A percentile compares a stretch with the other conserved stretches of the same genome.
These are phyloP conservation scores for Zaprionus africanus DNA, from an alignment of 1,140 invertebrate genomes.

Conservation along the genomic window DNA sequence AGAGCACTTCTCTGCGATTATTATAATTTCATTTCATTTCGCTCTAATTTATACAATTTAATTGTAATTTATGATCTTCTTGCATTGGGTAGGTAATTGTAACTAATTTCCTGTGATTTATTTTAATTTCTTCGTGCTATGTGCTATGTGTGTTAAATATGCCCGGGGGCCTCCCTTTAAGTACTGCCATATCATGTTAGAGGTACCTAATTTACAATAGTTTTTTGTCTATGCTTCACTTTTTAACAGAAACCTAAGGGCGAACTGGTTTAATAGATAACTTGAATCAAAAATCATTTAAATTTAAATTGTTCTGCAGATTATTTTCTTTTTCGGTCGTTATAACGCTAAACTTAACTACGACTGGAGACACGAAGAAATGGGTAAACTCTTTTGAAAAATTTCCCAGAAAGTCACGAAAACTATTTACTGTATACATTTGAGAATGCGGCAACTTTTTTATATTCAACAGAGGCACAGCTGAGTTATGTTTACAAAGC, in stretches of 20 bases:
- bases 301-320: not conserved
- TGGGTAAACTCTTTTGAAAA: not conserved
- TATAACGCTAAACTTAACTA: not conserved
- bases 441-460: not conserved
- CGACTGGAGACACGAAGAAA: not conserved
- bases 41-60: constrained; percentile 68
- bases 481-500: constrained; percentile 2
- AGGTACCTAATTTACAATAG: constrained; percentile 84
- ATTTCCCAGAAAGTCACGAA: not conserved
- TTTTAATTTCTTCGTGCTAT: constrained; percentile 53
- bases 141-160: constrained; percentile 52
- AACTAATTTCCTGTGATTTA: constrained; percentile 46
- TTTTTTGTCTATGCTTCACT: constrained; percentile 49
- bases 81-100: constrained; percentile 62
- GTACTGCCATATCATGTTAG: constrained; percentile 51
- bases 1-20: constrained; percentile 24
- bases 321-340: not conserved
- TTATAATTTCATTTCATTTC: constrained; percentile 21
- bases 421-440: not conserved
- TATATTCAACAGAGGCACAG: constrained; percentile 1
- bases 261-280: not conserved
- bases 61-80: constrained; percentile 69
- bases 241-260: constrained; percentile 1
- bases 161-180: constrained; percentile 45
- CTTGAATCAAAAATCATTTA: not conserved